phyloP scores from a whole-genome alignment of 2,888 invertebrate species.

The Orthosia gothica region DNA sequence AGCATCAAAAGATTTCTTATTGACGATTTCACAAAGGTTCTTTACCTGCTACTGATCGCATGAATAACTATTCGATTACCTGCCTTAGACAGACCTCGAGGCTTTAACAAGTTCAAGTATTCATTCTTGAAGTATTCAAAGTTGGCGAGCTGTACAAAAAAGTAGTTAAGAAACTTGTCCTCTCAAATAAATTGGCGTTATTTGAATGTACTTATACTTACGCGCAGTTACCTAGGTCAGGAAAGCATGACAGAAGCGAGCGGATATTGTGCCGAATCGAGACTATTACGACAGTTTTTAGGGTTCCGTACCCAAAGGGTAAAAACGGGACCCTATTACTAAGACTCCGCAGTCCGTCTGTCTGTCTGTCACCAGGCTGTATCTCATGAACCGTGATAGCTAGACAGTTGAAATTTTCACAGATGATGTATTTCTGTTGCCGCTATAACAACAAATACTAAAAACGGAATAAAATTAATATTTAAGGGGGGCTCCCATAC shows the following conservation, averaged over 20 bases:
- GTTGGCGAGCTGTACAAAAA: neutral
- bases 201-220: slow-evolving; percentile 30
- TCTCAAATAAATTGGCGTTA: slow-evolving; percentile 17
- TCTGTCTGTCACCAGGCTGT: no score
- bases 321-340: no score
- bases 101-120: neutral
- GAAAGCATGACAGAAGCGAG: slow-evolving; percentile 73
- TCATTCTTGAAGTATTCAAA: slow-evolving; percentile 7
- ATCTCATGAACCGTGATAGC: no score
- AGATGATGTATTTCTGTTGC: no score
- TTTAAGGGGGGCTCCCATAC: no score
- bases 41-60: slow-evolving; percentile 51
- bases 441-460: no score
- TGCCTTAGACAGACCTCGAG: slow-evolving; percentile 30
- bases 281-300: slow-evolving; percentile 65
- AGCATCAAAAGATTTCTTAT: slow-evolving; percentile 39
- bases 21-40: slow-evolving; percentile 25
- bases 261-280: slow-evolving; percentile 64
- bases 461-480: no score
- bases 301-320: no score
- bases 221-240: slow-evolving; percentile 71
- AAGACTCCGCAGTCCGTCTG: no score
- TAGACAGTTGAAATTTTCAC: no score
- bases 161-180: neutral
- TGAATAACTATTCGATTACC: slow-evolving; percentile 41